Conservation (phyloP, 2,113 vertebrate species). For the Blennius ocellaris region DNA sequence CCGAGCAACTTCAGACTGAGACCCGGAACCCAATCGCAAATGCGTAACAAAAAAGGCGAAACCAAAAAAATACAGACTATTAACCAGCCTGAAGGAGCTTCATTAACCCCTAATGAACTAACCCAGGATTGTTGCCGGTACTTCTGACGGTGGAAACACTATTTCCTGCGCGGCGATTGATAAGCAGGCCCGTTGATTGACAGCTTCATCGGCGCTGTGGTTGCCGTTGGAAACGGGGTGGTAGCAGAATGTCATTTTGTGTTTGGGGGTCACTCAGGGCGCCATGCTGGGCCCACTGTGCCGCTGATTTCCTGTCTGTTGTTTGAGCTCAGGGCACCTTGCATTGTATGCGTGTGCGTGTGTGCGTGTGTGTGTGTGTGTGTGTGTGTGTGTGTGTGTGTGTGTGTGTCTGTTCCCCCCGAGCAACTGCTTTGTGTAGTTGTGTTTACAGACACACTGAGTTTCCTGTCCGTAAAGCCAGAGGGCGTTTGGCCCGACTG, state of each 20-base stretch:
- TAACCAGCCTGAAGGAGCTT: too few relatives aligned
- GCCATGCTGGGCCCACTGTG: constrained; percentile 17
- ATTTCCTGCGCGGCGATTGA: too few relatives aligned
- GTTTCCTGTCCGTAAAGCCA: constrained; percentile 88
- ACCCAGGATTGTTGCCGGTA: too few relatives aligned
- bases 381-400: constrained; percentile 22
- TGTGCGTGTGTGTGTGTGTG: constrained; percentile 56
- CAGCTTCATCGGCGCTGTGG: constrained; percentile 53
- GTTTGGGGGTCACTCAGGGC: constrained; percentile 52
- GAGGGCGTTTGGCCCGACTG: constrained; percentile 55
- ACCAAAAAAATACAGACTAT: too few relatives aligned
- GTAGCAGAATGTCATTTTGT: neutral
- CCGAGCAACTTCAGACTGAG: too few relatives aligned
- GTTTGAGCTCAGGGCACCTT: constrained; percentile 38
- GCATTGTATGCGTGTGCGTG: constrained; percentile 25
- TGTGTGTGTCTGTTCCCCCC: constrained; percentile 73
- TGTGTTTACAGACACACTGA: constrained; percentile 84
- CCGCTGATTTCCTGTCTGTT: constrained; percentile 69
- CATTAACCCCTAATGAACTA: too few relatives aligned
- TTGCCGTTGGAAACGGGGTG: neutral
- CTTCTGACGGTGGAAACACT: too few relatives aligned
- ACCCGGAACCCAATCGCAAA: too few relatives aligned
- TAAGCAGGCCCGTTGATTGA: constrained; percentile 44
- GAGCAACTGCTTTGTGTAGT: constrained; percentile 86
- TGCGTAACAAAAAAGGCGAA: too few relatives aligned